Evolutionary conservation across 2,888 invertebrate species (phyloP), one percentile per base, ranked within the genome.

Genomic region (Mythimna albipuncta): DNA sequence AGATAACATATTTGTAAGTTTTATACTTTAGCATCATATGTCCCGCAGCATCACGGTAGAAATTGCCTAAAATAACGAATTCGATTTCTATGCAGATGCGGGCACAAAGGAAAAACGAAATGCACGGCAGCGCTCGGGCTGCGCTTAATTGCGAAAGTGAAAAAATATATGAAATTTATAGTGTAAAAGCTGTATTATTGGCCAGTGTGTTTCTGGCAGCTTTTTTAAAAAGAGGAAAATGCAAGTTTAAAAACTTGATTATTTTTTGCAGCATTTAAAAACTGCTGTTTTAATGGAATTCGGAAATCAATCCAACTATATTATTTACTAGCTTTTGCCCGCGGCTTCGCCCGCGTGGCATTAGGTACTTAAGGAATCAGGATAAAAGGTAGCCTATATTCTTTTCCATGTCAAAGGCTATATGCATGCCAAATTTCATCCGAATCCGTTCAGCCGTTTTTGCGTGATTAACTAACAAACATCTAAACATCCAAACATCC

Each of bases 1-100:
- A 44, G 44, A 44, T 44, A 13, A 52, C 3, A 26, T 32, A 65
- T 57, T 44, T 78, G 13, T 72, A 63, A 57, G n/a, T 35, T 61
- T 67, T n/a, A 38, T 47, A 35, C 9, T 68, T 75, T 26, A 19
- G 9, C 16, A 47, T 58, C 19, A 50, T 38, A 35, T 38, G 4
- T 32, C 16, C 64, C 26, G 26, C 26, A 32, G 64, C 64, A 21
- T 44, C 62, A 7, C 26, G 52, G 62, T 61, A 59, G 11, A 52
- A 44, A 68, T 68, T 55, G 68, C 47, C n/a, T 58, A 7, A 32
- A 75, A 64, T 66, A 78, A 62, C 54, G 44, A 70, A 76, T 64
- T 81, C 77, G 82, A 66, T 79, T 55, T 81, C 66, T 70, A 79
- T 79, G 78, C 78, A 79, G 82, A 79, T 79, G 62, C 58, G 63